Percentiles rank a stretch among this genome's conserved stretches.
Evolutionary conservation across 2,888 invertebrate genomes (phyloP).

Genomic region (Tipula helvola): DNA sequence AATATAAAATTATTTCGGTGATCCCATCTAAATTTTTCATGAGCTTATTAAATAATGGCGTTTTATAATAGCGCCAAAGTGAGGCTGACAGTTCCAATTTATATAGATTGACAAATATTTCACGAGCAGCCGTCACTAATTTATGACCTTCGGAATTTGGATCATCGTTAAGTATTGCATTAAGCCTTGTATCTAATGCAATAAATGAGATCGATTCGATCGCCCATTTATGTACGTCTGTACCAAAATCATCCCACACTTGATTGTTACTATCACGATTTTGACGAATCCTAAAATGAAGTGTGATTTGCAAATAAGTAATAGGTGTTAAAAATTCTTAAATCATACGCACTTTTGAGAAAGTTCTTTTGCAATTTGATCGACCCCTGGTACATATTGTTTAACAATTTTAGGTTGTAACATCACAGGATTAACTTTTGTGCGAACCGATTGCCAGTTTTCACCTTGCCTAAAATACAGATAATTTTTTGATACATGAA

Average conservation of each 20-base stretch:
- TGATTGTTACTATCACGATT: constrained; percentile 25
- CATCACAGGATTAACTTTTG: no score
- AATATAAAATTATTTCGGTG: constrained; percentile 15
- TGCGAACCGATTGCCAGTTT: constrained; percentile 50
- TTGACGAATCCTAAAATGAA: constrained; percentile 26
- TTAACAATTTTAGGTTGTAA: no score
- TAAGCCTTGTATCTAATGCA: constrained; percentile 27
- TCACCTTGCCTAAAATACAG: constrained; percentile 40
- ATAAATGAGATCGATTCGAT: constrained; percentile 34
- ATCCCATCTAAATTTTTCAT: constrained; percentile 23
- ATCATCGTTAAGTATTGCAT: constrained; percentile 20
- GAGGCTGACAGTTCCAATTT: constrained; percentile 28
- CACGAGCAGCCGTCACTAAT: no score
- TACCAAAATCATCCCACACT: constrained; percentile 36
- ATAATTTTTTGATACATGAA: no score
- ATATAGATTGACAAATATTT: background rate
- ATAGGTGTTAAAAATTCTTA: background rate
- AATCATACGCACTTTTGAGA: constrained; percentile 23
- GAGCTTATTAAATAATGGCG: constrained; percentile 24
- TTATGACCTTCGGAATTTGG: constrained; percentile 7
- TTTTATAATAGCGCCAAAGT: constrained; percentile 25
- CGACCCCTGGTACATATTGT: constrained; percentile 31
- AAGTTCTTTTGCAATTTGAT: constrained; percentile 37
- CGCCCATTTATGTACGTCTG: constrained; percentile 42
- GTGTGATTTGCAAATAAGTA: background rate